Percentiles rank a stretch among this genome's conserved stretches.
Evolutionary conservation across 2,797 vertebrate species (phyloP).

Genomic region (Gastrophryne carolinensis): DNA sequence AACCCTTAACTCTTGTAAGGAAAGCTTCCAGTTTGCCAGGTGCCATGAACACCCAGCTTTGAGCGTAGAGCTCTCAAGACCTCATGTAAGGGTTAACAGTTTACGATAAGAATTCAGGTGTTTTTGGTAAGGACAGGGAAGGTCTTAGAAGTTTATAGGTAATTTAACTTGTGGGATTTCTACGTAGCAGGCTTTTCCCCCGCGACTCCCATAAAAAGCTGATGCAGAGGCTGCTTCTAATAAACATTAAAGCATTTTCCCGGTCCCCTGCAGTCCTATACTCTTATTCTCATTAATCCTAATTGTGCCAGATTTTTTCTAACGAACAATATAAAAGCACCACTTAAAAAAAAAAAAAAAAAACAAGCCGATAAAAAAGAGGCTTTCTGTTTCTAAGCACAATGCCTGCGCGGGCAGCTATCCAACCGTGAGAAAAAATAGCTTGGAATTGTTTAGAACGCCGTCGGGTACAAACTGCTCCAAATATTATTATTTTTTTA

Average conservation of each 20-base stretch:
- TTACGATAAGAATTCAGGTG: conserved; percentile 25
- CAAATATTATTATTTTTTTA: neutral
- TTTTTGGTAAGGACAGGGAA: conserved; percentile 37
- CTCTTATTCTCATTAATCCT: conserved; percentile 45
- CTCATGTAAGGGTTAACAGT: conserved; percentile 25
- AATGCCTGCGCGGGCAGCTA: neutral
- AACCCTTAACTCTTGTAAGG: no score
- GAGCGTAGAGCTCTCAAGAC: no score
- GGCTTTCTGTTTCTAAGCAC: neutral
- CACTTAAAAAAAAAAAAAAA: no score
- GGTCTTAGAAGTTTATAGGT: conserved; percentile 48
- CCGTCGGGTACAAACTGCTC: neutral
- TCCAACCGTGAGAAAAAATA: conserved; percentile 21
- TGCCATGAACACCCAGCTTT: no score
- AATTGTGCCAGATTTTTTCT: conserved; percentile 42
- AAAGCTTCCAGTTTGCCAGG: no score
- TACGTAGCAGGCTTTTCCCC: conserved; percentile 41
- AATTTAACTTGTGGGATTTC: conserved; percentile 34
- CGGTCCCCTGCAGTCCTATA: conserved; percentile 36
- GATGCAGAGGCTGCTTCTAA: conserved; percentile 43
- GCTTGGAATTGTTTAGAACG: neutral
- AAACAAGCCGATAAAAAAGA: neutral
- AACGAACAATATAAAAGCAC: conserved; percentile 34
- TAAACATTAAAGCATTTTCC: conserved; percentile 49
- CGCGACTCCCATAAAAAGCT: conserved; percentile 35